phyloP scores from a whole-genome alignment of 2,888 invertebrate genomes.

The Craniophora ligustri region DNA sequence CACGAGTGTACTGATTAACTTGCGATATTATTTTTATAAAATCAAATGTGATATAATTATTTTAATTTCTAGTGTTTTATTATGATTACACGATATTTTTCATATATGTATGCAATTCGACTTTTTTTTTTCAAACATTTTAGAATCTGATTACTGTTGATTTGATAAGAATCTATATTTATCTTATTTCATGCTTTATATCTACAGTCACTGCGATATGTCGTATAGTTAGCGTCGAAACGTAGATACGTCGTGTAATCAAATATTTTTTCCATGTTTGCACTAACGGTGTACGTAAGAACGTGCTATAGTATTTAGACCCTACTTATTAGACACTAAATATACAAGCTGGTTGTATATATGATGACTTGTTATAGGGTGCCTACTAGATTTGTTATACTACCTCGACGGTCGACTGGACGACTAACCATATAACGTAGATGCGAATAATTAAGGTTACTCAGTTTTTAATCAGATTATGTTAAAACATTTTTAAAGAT shows the following conservation, averaged over 20 bases:
- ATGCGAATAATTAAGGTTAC: background rate
- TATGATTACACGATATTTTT: slow-evolving; percentile 41
- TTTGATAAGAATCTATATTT: slow-evolving; percentile 4
- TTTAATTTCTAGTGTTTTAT: slow-evolving; percentile 61
- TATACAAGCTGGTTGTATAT: slow-evolving; percentile 25
- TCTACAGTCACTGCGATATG: slow-evolving; percentile 10
- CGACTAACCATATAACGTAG: background rate
- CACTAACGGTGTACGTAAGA: slow-evolving; percentile 25
- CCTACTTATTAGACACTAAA: slow-evolving; percentile 24
- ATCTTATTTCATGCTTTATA: slow-evolving; percentile 5
- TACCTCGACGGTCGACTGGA: background rate
- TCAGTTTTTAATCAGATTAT: no score
- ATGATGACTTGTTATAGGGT: background rate
- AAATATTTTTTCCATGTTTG: slow-evolving; percentile 45
- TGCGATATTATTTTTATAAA: slow-evolving; percentile 57
- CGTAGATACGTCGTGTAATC: slow-evolving; percentile 18
- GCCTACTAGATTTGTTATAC: slow-evolving; percentile 12
- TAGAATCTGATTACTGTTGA: slow-evolving; percentile 15
- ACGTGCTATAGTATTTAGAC: slow-evolving; percentile 18
- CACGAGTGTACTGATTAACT: slow-evolving; percentile 27
- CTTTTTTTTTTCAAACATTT: slow-evolving; percentile 19
- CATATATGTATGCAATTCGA: slow-evolving; percentile 32
- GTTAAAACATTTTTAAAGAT: no score
- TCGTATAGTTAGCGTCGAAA: slow-evolving; percentile 5
- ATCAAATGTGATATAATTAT: slow-evolving; percentile 68